Evolutionary conservation across 1,140 invertebrate species (phyloP).

Genomic region (Drosophila navojoa): DNA sequence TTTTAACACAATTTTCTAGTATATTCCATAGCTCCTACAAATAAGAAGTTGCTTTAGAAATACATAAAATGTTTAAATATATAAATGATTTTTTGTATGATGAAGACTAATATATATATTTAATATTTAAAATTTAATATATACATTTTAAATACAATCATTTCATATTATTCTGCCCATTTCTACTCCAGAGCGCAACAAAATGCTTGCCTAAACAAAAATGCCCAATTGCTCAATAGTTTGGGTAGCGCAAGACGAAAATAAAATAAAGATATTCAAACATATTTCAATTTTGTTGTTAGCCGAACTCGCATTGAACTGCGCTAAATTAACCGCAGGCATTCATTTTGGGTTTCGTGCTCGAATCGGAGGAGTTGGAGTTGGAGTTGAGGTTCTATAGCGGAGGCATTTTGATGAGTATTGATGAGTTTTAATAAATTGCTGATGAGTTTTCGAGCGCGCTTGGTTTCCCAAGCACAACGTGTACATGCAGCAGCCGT

Average conservation of each 20-base stretch:
- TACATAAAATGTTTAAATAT: no score
- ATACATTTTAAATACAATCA: no score
- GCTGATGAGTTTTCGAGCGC: constrained; percentile 72
- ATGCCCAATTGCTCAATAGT: constrained; percentile 9
- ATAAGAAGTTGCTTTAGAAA: no score
- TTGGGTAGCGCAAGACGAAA: constrained; percentile 18
- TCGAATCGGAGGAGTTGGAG: constrained; percentile 7
- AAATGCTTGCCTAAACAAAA: neutral
- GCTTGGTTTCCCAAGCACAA: constrained; percentile 47
- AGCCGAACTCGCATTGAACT: constrained; percentile 46
- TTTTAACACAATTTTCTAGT: no score
- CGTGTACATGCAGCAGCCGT: constrained; percentile 6
- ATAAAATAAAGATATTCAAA: constrained; percentile 61
- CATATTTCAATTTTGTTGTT: constrained; percentile 73
- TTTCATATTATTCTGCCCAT: no score
- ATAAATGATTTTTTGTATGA: no score
- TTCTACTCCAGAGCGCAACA: no score
- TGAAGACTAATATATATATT: no score
- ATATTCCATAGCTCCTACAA: no score
- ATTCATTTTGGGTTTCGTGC: constrained; percentile 51
- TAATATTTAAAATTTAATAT: no score
- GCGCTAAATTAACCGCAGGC: constrained; percentile 79
- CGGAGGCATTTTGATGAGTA: constrained; percentile 74
- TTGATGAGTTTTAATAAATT: constrained; percentile 83
- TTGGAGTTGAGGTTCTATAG: constrained; percentile 24